These are phyloP conservation scores for Nipponacmea schrenckii DNA, from an alignment of 2,888 invertebrate genomes.

Conservation along the genomic window DNA sequence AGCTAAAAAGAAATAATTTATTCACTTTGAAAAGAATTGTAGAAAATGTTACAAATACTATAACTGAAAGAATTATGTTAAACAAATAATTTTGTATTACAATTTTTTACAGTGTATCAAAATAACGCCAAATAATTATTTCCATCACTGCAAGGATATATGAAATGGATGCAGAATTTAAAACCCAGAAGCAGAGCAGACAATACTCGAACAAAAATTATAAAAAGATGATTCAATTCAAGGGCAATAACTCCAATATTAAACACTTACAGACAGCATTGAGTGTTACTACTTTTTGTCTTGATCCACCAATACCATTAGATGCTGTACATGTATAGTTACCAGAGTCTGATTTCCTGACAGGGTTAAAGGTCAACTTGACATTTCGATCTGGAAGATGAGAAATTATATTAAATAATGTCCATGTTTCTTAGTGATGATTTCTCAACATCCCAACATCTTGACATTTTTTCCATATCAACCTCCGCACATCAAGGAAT, in stretches of 20 bases:
- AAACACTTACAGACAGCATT: conserved; percentile 51
- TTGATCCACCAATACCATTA: conserved; percentile 36
- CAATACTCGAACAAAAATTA: conserved; percentile 5
- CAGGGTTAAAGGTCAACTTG: conserved; percentile 15
- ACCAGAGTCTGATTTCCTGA: conserved; percentile 40
- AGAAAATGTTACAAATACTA: neutral
- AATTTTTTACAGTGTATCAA: too few relatives aligned
- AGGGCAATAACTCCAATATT: neutral
- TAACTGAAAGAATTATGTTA: neutral
- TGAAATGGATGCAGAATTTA: too few relatives aligned
- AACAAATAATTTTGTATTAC: neutral
- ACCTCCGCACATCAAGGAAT: too few relatives aligned
- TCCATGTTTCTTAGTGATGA: too few relatives aligned
- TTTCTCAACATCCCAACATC: too few relatives aligned
- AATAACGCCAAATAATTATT: too few relatives aligned
- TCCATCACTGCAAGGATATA: too few relatives aligned
- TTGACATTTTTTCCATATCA: too few relatives aligned
- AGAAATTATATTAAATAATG: neutral
- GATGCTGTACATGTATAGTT: conserved; percentile 48
- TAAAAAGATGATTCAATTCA: neutral
- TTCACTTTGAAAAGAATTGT: neutral
- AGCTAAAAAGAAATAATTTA: neutral
- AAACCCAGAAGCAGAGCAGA: conserved; percentile 14
- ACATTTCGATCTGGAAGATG: neutral
- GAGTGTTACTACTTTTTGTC: conserved; percentile 26